Evolutionary conservation across 2,797 vertebrate species (phyloP).

Genomic region (Kryptolebias ocellatus): DNA sequence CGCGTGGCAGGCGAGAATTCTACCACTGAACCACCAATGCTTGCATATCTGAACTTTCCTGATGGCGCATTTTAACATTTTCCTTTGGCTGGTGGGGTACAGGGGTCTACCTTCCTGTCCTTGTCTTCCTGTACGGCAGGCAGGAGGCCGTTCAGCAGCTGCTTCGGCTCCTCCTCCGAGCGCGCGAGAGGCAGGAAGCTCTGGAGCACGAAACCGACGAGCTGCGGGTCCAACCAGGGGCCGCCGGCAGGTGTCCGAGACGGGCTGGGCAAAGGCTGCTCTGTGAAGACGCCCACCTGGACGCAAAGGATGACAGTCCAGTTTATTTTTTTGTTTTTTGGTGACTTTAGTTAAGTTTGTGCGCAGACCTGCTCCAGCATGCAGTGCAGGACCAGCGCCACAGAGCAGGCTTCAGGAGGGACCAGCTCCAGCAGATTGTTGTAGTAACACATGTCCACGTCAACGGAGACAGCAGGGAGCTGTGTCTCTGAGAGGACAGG

Average conservation of each 20-base stretch:
- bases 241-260: constrained; percentile 32
- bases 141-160: constrained; percentile 40
- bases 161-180: constrained; percentile 74
- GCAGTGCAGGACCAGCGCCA: constrained; percentile 88
- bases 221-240: constrained; percentile 63
- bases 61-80: too few species aligned
- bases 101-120: constrained; percentile 52
- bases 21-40: constrained; percentile 83
- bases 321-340: too few species aligned
- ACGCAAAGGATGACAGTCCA: background rate
- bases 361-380: constrained; percentile 89
- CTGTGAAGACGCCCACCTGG: constrained; percentile 82
- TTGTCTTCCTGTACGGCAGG: constrained; percentile 31
- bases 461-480: constrained; percentile 40
- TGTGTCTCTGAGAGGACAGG: constrained; percentile 37
- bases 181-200: constrained; percentile 82
- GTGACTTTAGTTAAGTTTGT: background rate
- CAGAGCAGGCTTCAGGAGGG: constrained; percentile 85
- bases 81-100: too few species aligned
- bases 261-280: constrained; percentile 60
- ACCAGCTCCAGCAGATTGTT: constrained; percentile 84
- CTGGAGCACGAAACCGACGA: constrained; percentile 80
- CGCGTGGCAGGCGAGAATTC: constrained; percentile 84
- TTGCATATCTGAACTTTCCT: background rate
- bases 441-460: constrained; percentile 88